Base-by-base conservation (phyloP, 2,113 vertebrate species). In the Myocastor coypus region DNA sequence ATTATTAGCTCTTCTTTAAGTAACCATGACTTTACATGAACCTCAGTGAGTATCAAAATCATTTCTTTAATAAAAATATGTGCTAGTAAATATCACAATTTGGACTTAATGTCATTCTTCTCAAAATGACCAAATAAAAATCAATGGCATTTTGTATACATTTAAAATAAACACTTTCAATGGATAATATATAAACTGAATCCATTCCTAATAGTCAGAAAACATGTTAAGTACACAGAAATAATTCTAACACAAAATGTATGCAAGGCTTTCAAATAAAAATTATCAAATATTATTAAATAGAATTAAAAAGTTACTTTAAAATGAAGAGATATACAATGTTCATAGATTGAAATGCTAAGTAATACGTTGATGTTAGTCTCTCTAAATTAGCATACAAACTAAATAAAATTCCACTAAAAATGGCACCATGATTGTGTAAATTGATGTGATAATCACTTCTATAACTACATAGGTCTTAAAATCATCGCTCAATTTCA, bases 301-400 rank as follows among this genome's bases (percentile, higher is more conserved):
- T 1, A 83, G 13, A 8, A 40, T 94, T 92, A 32, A 94, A 94
- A 84, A n/a, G 52, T 81, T 12, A 2, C 55, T 2, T 64, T 94
- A 86, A 90, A 57, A 57, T 87, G 17, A 93, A 93, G 13, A 82
- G 7, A 22, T 92, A 95, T 92, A 97, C 86, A 95, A 94, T 97
- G 86, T 94, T 96, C 89, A 73, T 96, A 66, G 84, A 95, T 90
- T 46, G 10, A 93, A 90, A 80, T 3, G n/a, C 9, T 92, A 91
- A 91, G 88, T 75, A 89, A 50, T 64, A 84, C 28, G 50, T 87
- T 77, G 19, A 95, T 71, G 16, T 77, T 24, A 81, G 2, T 85
- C 52, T 94, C 28, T 85, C 10, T 13, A 82, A 46, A 42, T 90
- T 50, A 69, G 63, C 69, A 8, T 77, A 87, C 0, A 34, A 90